phyloP scores from a whole-genome alignment of 2,888 invertebrate species.

The Cryptocephalus primarius region DNA sequence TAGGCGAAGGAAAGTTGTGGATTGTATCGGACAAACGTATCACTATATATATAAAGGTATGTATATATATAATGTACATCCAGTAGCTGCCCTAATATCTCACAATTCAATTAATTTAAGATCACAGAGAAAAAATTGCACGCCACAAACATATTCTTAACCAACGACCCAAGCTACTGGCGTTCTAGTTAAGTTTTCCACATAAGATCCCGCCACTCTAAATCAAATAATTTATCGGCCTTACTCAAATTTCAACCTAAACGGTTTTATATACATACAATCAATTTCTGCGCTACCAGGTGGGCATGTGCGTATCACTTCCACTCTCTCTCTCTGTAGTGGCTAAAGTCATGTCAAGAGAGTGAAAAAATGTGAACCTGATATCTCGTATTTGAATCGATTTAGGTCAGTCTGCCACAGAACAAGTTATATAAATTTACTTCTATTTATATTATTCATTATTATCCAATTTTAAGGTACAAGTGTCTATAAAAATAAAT shows the following conservation, averaged over 20 bases:
- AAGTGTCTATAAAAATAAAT: conserved; percentile 33
- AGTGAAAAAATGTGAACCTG: background rate
- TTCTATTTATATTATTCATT: conserved; percentile 19
- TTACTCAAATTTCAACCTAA: background rate
- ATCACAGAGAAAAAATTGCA: conserved; percentile 10
- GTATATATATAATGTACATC: background rate
- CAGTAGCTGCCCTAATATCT: conserved; percentile 7
- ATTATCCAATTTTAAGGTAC: conserved; percentile 28
- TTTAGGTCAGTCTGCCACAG: conserved; percentile 17
- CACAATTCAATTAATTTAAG: conserved; percentile 16
- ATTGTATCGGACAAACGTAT: conserved; percentile 3
- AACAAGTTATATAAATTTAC: conserved; percentile 17
- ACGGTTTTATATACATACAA: background rate
- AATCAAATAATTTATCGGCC: background rate
- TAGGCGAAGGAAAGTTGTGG: conserved; percentile 19
- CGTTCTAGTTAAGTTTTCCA: background rate
- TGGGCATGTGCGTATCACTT: background rate
- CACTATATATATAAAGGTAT: background rate
- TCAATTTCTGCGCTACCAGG: background rate
- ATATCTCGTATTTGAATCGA: conserved; percentile 10
- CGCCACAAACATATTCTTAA: background rate
- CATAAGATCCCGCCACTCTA: background rate
- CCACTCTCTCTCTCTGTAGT: background rate
- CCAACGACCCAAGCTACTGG: background rate
- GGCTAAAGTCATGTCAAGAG: conserved; percentile 5